Base-by-base conservation (phyloP, 1,140 invertebrate species). In the Ptiloglossa arizonensis region DNA sequence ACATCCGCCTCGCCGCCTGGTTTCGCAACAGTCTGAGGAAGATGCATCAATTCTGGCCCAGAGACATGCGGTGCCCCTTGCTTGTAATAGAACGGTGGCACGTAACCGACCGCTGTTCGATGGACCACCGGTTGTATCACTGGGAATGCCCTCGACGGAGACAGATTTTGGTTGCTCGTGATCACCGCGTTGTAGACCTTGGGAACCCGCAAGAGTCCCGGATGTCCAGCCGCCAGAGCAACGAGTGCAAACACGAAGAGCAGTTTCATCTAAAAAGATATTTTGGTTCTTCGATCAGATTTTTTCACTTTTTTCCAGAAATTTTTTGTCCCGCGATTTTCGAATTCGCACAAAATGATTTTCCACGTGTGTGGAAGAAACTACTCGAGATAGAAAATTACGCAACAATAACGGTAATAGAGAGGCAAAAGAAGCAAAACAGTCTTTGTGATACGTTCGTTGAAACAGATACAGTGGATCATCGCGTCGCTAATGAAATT, bases 161-260 rank as follows among this genome's bases (percentile, higher is more conserved):
- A 93, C 32, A 96, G 88, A 87, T 96, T 95, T 83, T 96, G 95
- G 82, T 96, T 95, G 2, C 95, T 95, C 5, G 95, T 96, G 83
- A 96, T 95, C 24, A 96, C 92, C 0, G 95, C 95, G 89, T 96
- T 96, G 90, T 96, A 96, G 19, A 96, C 94, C 85, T 95, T 96
- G 3, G 96, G 96, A 17, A 94, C 92, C 79, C 93, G 92, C 0
- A 93, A 87, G 24, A 94, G 83, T 57, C 83, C 93, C 46, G 88
- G 91, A 32, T 86, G 67, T 70, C 89, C 76, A 66, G 48, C 81
- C 79, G 27, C 82, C 82, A 86, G 82, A 82, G 77, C 87, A 80
- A 81, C 67, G 81, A 82, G 78, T 75, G 87, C 80, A 84, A 80
- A 22, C 44, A 57, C 71, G 72, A 60, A 82, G 69, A 80, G 67